Evolutionary conservation across 2,113 vertebrate species (phyloP), one percentile per base, ranked within the genome.

Genomic region (Anoplopoma fimbria): DNA sequence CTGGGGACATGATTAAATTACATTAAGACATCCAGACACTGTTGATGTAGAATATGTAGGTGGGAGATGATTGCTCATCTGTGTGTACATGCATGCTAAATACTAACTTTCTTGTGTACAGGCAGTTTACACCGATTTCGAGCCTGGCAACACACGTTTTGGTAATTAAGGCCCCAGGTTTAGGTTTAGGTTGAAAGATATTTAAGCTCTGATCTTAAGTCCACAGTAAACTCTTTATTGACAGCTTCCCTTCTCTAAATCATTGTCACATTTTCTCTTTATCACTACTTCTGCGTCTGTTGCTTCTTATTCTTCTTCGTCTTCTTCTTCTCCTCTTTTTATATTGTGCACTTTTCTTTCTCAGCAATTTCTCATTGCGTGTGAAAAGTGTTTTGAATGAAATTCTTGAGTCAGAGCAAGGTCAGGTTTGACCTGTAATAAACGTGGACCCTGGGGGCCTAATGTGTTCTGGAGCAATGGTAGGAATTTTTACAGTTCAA

Each of bases 401-500:
- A 84, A 71, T 77, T 81, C 40, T 77, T 79, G 31, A 78, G 42
- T 63, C 27, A 77, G 33, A 57, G 55, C 29, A 69, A 78, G 57
- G 80, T 88, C 79, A 87, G 57, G 63, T 73, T 60, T 45, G 55
- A 70, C 12, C 19, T 79, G 81, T 85, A 86, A 81, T 79, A 88
- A 84, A 85, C 5, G 0, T 75, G 29, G 57, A 51, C 61, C 71
- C 65, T 25, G 19, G 29, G 64, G 63, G 64, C 42, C 55, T 60
- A 21, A 69, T 72, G 77, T 75, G 34, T 73, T 86, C 67, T 77
- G 77, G 14, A 82, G 82, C 68, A 81, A 91, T 74, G 25, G 68
- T 45, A 81, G 90, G 90, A 92, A 93, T 93, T 82, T 92, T 90
- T 87, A 92, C 81, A 68, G 86, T 92, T 90, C 51, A 82, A 84